Base-by-base conservation (phyloP, 1,140 invertebrate species). In the Bombus difficillimus region DNA sequence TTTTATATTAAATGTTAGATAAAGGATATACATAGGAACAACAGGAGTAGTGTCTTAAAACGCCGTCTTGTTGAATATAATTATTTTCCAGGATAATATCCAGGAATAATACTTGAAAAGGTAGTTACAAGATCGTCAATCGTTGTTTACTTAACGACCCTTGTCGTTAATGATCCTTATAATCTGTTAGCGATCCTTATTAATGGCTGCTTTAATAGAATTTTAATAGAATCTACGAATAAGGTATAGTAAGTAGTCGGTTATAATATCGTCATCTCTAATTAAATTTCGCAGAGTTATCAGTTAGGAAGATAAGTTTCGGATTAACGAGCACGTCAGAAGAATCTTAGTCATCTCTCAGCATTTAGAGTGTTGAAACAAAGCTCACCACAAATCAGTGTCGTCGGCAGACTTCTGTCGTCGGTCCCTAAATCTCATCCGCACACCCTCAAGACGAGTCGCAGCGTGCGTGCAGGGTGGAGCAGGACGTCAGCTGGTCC, bases 371-470 rank as follows among this genome's bases (percentile, higher is more conserved):
- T 88, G 92, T 94, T 93, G 92, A 94, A 95, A 95, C 94, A 95
- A 94, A 95, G 94, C 94, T 95, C 91, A 93, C 94, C 94, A 95
- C 95, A 95, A 95, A 95, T 95, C 95, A 95, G 94, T 95, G 94
- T 95, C 94, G 94, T 88, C 83, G 88, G 87, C 94, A 95, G 94
- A 94, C 94, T 95, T 95, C 92, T 93, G 92, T 92, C 91, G 92
- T 79, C 91, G 93, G 93, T 93, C 94, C 94, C 93, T 95, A 95
- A 95, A 95, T 95, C 94, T 95, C 94, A 94, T 94, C 93, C 93
- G 92, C 94, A 95, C 94, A 95, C 94, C 93, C 94, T 95, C 94
- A 94, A 95, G 94, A 93, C 94, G 92, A 94, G 93, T 91, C 93
- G 89, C 93, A 94, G 93, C 93, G 94, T 94, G 94, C 93, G 94